Percentiles rank a stretch among this genome's conserved stretches.
These are phyloP conservation scores for Eledona agricola DNA, from an alignment of 2,888 invertebrate genomes.

Conservation along the genomic window DNA sequence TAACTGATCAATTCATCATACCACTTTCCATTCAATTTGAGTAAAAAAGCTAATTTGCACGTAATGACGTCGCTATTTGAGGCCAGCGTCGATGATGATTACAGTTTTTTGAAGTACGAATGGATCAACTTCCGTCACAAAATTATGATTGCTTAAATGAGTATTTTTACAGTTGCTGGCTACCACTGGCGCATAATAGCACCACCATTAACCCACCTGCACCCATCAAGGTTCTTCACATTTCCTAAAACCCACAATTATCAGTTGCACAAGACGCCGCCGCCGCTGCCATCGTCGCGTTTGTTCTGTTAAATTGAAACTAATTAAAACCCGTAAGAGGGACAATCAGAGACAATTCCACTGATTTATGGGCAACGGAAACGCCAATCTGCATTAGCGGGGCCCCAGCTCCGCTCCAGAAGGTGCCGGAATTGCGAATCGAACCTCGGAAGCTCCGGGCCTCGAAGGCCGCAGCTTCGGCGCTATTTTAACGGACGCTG, in stretches of 20 bases:
- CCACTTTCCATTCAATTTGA: too few species aligned
- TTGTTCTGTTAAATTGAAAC: conserved; percentile 7
- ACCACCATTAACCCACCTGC: conserved; percentile 7
- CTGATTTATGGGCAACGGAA: conserved; percentile 28
- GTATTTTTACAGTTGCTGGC: conserved; percentile 27
- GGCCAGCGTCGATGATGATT: conserved; percentile 29
- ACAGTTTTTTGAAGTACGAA: conserved; percentile 27
- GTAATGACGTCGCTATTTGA: conserved; percentile 17
- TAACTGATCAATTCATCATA: not conserved
- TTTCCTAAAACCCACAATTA: conserved; percentile 26
- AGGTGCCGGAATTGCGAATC: conserved; percentile 2
- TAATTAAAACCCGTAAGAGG: conserved; percentile 14
- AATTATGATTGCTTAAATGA: conserved; percentile 27
- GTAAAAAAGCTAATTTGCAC: conserved; percentile 11
- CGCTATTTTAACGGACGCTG: conserved; percentile 10
- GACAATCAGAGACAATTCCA: conserved; percentile 17
- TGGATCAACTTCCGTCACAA: conserved; percentile 29
- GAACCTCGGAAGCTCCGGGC: conserved; percentile 5
- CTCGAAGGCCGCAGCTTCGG: conserved; percentile 12
- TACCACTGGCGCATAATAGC: conserved; percentile 19
- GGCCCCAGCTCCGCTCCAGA: conserved; percentile 1
- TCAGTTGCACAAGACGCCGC: conserved; percentile 13
- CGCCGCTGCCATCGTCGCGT: too few species aligned
- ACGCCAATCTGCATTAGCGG: conserved; percentile 30
- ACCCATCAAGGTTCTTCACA: too few species aligned